These are phyloP conservation scores for Ophthalmolycus amberensis DNA, from an alignment of 2,113 vertebrate species.

Conservation along the genomic window DNA sequence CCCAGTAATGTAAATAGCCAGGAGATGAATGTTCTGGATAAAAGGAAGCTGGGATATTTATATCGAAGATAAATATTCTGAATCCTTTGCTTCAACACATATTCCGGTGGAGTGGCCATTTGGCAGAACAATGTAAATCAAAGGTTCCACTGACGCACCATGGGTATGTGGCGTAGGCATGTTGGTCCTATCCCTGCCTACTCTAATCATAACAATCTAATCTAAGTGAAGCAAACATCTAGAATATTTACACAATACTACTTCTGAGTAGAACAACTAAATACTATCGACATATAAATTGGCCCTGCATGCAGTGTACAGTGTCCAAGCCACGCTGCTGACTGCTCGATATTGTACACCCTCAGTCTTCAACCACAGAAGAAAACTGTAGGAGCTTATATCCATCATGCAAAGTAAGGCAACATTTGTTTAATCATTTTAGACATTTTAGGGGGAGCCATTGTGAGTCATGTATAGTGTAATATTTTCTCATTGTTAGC, in stretches of 20 bases:
- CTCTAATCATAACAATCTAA: neutral
- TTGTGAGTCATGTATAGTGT: neutral
- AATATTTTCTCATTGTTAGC: neutral
- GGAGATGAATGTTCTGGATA: neutral
- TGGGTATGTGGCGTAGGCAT: too few species aligned
- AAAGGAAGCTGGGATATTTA: conserved; percentile 30
- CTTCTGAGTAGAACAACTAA: neutral
- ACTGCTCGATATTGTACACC: conserved; percentile 32
- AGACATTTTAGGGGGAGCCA: neutral
- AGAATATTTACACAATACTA: neutral
- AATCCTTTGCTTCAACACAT: conserved; percentile 7
- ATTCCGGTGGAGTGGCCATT: neutral
- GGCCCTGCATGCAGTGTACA: neutral
- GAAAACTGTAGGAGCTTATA: neutral
- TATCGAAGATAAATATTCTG: conserved; percentile 27
- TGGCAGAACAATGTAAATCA: too few species aligned
- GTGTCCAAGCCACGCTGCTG: neutral
- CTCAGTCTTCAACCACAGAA: neutral
- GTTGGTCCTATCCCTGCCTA: too few species aligned
- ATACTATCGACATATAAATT: neutral
- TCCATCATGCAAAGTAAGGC: neutral
- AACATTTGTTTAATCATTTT: neutral
- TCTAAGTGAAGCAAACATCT: neutral
- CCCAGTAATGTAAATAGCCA: neutral
- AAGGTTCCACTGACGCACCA: neutral